Evolutionary conservation across 2,113 vertebrate genomes (phyloP).

Genomic region (Atherinomorus stipes): DNA sequence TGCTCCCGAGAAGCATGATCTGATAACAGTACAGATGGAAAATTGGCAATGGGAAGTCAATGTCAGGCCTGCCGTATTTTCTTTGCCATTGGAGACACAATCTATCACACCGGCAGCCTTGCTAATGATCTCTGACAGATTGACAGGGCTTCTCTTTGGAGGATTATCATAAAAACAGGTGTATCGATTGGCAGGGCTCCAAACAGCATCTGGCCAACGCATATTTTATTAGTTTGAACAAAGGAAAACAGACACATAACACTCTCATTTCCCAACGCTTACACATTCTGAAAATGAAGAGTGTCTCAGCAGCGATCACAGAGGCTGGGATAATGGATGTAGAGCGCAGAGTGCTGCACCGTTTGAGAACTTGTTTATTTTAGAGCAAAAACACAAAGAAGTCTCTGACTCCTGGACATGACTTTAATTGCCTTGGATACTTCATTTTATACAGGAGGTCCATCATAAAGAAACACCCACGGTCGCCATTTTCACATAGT

Average conservation of each 20-base stretch:
- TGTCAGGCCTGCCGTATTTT: constrained; percentile 63
- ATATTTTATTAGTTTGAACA: constrained; percentile 79
- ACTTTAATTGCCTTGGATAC: constrained; percentile 59
- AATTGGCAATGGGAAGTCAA: constrained; percentile 60
- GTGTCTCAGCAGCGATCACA: constrained; percentile 45
- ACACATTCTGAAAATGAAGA: constrained; percentile 53
- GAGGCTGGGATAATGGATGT: constrained; percentile 17
- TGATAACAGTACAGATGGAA: constrained; percentile 52
- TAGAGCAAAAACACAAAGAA: constrained; percentile 24
- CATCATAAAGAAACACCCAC: constrained; percentile 5
- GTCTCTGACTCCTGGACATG: background rate
- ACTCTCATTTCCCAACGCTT: constrained; percentile 68
- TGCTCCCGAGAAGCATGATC: constrained; percentile 20
- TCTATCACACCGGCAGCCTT: constrained; percentile 55
- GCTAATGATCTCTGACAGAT: constrained; percentile 81
- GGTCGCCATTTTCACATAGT: constrained; percentile 27
- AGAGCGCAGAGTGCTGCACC: background rate
- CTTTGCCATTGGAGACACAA: constrained; percentile 62
- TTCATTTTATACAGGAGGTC: constrained; percentile 20
- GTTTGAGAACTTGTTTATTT: constrained; percentile 26
- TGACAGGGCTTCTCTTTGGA: constrained; percentile 74
- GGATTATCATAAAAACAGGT: constrained; percentile 71
- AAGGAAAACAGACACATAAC: constrained; percentile 66
- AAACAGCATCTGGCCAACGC: constrained; percentile 73
- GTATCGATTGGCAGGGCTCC: constrained; percentile 78